These are phyloP conservation scores for Fulica atra DNA, from an alignment of 2,113 vertebrate species.

Conservation along the genomic window DNA sequence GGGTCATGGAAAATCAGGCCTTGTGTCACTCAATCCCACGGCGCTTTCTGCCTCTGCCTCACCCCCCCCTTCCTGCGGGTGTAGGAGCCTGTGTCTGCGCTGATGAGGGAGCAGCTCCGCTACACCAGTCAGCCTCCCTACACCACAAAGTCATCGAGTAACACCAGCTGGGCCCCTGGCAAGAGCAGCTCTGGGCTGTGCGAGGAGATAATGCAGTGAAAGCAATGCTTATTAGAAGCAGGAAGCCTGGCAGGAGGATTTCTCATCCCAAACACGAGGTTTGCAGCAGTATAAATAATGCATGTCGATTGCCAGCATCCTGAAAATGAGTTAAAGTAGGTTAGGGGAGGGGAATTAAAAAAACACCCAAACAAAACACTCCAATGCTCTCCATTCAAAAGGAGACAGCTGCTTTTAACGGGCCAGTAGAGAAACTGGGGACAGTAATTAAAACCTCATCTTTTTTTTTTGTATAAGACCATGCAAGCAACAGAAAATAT, in stretches of 20 bases:
- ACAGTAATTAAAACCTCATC: not conserved
- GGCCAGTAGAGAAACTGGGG: not conserved
- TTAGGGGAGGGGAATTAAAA: not conserved
- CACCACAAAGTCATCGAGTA: slow-evolving; percentile 22
- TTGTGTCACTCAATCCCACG: not conserved
- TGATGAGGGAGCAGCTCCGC: slow-evolving; percentile 11
- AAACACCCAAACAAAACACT: not conserved
- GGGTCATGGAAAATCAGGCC: not conserved
- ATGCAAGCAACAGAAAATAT: not conserved
- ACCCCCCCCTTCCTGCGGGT: not conserved
- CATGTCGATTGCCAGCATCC: slow-evolving; percentile 39
- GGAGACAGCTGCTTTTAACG: not conserved
- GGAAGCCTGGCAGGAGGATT: slow-evolving; percentile 36
- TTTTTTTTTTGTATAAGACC: not conserved
- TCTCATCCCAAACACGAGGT: slow-evolving; percentile 33
- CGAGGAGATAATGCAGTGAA: slow-evolving; percentile 2
- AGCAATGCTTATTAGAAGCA: slow-evolving; percentile 56
- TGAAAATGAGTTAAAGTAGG: slow-evolving; percentile 60
- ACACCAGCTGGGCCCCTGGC: slow-evolving; percentile 66
- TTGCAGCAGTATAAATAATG: slow-evolving; percentile 62
- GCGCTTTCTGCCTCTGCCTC: not conserved
- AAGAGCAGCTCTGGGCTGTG: slow-evolving; percentile 53
- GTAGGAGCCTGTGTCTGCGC: not conserved
- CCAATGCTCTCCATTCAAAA: not conserved
- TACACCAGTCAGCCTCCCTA: slow-evolving; percentile 18